Conservation (phyloP, 2,888 invertebrate genomes). For the Prostheceraeus crozeri region DNA sequence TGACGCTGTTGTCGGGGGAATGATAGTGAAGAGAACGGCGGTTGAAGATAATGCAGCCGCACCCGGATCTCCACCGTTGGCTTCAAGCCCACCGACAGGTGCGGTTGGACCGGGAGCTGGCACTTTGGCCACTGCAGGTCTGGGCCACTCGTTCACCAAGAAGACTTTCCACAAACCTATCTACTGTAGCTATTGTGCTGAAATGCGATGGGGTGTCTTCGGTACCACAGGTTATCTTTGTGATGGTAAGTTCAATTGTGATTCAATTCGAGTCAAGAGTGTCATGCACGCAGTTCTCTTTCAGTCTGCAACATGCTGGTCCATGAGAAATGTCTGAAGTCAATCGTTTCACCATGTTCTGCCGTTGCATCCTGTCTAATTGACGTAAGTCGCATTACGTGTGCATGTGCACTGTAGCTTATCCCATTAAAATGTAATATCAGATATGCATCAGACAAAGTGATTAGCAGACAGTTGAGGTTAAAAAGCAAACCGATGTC, state of each 20-base stretch:
- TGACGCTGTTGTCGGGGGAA: no score
- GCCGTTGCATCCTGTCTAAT: slow-evolving; percentile 96
- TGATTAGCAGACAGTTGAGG: no score
- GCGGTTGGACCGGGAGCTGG: no score
- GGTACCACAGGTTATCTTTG: slow-evolving; percentile 93
- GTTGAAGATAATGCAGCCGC: no score
- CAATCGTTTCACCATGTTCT: slow-evolving; percentile 97
- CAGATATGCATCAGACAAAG: no score
- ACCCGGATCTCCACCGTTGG: no score
- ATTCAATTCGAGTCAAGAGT: not conserved
- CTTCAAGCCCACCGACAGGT: no score
- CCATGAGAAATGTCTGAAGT: slow-evolving; percentile 96
- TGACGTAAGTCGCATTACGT: slow-evolving; percentile 48
- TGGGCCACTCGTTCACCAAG: slow-evolving; percentile 98
- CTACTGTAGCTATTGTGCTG: slow-evolving; percentile 99
- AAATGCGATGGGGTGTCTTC: slow-evolving; percentile 98
- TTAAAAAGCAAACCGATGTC: no score
- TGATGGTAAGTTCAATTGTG: slow-evolving; percentile 78
- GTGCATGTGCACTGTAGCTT: no score
- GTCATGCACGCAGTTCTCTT: slow-evolving; percentile 48
- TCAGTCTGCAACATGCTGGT: slow-evolving; percentile 89
- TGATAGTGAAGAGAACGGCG: no score
- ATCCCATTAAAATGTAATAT: no score
- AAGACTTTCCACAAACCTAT: slow-evolving; percentile 99
- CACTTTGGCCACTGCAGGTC: no score